A percentile compares a stretch with the other conserved stretches of the same genome.
Evolutionary conservation across 2,113 vertebrate species (phyloP).

Genomic region (Pelusios castaneus): DNA sequence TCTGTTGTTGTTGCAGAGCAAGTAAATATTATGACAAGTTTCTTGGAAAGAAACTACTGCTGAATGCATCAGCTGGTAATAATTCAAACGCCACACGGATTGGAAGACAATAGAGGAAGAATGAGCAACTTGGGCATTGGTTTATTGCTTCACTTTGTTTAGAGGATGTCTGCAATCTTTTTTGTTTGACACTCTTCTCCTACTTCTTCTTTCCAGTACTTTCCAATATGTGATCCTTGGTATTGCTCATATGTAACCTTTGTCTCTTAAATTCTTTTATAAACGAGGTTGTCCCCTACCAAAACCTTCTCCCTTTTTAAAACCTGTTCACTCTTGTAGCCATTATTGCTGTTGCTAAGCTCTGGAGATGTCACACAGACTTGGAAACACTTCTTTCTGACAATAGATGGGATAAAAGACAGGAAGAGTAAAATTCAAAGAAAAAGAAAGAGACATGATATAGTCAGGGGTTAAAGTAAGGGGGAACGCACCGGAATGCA

Average conservation of each 20-base stretch:
- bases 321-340: neutral
- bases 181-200: neutral
- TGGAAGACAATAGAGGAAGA: conserved; percentile 20
- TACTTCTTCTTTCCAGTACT: neutral
- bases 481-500: too few relatives aligned
- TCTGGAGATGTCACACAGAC: neutral
- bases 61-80: conserved; percentile 44
- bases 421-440: conserved; percentile 6
- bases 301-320: neutral
- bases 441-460: neutral
- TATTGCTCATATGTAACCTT: neutral
- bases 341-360: neutral
- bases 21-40: conserved; percentile 56
- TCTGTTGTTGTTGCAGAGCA: conserved; percentile 47
- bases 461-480: too few relatives aligned
- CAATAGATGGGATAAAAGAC: neutral
- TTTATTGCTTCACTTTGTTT: conserved; percentile 6
- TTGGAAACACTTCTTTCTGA: neutral
- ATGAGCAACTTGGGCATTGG: conserved; percentile 18
- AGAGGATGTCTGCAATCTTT: neutral
- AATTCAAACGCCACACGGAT: conserved; percentile 44
- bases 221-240: neutral
- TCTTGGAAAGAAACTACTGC: conserved; percentile 47
- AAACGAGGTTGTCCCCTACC: neutral
- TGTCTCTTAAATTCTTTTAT: neutral